Evolutionary conservation across 2,797 vertebrate genomes (phyloP).

Genomic region (Brachyrhaphis roseni): DNA sequence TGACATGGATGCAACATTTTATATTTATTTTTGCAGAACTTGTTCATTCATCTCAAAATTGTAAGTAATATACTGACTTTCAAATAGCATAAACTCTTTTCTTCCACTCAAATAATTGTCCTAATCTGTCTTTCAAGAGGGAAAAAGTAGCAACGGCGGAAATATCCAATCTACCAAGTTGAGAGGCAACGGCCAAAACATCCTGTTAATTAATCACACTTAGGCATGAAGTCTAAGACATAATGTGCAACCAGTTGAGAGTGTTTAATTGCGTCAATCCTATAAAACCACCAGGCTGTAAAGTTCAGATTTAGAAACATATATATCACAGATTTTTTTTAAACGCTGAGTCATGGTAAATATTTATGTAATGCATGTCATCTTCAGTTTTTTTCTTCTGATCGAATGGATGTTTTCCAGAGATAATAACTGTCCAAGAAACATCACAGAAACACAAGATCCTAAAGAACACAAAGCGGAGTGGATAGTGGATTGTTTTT

Average conservation of each 20-base stretch:
- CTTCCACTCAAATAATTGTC: background rate
- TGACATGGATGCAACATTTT: background rate
- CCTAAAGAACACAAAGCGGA: constrained; percentile 32
- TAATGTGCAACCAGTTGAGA: constrained; percentile 39
- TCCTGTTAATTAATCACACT: constrained; percentile 39
- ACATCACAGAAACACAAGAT: constrained; percentile 31
- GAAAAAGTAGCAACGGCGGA: constrained; percentile 1
- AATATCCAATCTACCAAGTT: constrained; percentile 41
- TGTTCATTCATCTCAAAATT: background rate
- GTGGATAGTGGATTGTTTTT: constrained; percentile 33
- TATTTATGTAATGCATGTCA: background rate
- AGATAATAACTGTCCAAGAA: constrained; percentile 21
- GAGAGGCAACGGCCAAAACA: constrained; percentile 25
- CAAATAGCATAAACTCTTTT: background rate
- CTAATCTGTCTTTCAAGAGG: constrained; percentile 28
- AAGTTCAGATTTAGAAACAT: background rate
- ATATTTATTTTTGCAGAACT: background rate
- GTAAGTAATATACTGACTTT: background rate
- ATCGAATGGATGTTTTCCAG: background rate
- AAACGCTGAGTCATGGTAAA: background rate
- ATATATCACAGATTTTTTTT: background rate
- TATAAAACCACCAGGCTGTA: background rate
- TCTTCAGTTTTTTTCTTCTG: background rate
- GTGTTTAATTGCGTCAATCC: background rate
- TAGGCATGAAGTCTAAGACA: constrained; percentile 28